Percentiles rank a stretch among this genome's conserved stretches.
phyloP scores from a whole-genome alignment of 2,888 invertebrate species.

The Tetanocera ferruginea region DNA sequence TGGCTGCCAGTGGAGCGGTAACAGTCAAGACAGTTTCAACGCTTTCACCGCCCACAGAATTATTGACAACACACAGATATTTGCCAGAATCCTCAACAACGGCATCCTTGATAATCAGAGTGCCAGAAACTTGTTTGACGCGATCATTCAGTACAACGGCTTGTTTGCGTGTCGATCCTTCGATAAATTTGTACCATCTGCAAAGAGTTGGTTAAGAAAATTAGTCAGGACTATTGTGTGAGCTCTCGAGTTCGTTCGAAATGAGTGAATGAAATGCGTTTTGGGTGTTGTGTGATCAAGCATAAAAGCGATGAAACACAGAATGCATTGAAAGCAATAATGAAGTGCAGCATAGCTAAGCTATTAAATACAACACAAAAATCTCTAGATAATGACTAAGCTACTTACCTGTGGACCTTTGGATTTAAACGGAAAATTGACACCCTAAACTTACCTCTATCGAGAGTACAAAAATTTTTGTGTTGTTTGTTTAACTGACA shows the following conservation, averaged over 20 bases:
- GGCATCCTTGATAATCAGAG: constrained; percentile 91
- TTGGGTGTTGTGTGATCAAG: constrained; percentile 25
- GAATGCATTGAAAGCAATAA: constrained; percentile 1
- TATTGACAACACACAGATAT: constrained; percentile 94
- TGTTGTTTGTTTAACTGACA: constrained; percentile 7
- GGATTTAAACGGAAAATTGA: not conserved
- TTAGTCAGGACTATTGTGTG: not conserved
- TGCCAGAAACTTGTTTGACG: constrained; percentile 93
- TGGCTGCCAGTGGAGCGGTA: constrained; percentile 89
- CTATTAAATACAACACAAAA: constrained; percentile 22
- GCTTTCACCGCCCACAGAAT: constrained; percentile 93
- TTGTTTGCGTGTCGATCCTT: constrained; percentile 87
- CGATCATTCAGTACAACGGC: constrained; percentile 91
- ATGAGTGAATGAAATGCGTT: constrained; percentile 51
- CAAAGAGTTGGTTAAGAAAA: constrained; percentile 65
- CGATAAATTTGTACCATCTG: constrained; percentile 96
- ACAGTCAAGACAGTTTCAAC: constrained; percentile 94
- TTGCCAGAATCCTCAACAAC: constrained; percentile 94
- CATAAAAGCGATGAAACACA: constrained; percentile 26
- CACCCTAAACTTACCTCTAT: not conserved
- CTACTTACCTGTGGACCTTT: not conserved
- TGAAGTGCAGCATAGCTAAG: not conserved
- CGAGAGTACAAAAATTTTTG: not conserved
- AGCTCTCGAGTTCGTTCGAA: constrained; percentile 43
- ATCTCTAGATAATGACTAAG: not conserved